phyloP scores from a whole-genome alignment of 2,888 invertebrate species.

The Halocaridina rubra region DNA sequence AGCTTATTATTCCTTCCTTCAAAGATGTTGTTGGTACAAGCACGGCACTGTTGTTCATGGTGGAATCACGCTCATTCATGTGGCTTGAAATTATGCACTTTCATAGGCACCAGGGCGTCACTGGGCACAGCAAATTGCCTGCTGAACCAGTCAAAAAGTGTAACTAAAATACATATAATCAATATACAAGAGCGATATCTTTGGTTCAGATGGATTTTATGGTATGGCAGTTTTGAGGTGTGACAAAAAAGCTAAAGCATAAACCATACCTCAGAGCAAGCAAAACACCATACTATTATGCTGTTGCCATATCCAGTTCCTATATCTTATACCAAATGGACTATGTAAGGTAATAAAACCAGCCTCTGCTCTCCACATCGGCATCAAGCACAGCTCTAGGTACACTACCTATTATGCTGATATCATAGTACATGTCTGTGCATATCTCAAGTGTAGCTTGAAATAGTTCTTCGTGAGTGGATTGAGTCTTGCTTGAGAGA shows the following conservation, averaged over 20 bases:
- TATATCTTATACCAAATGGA: neutral
- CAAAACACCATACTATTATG: neutral
- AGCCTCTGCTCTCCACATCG: neutral
- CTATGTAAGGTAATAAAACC: neutral
- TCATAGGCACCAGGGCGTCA: constrained; percentile 13
- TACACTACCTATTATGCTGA: neutral
- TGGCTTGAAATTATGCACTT: neutral
- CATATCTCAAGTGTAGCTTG: neutral
- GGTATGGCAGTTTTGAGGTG: constrained; percentile 20
- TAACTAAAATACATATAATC: constrained; percentile 7
- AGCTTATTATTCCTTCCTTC: neutral
- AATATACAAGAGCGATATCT: constrained; percentile 3
- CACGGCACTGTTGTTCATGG: neutral
- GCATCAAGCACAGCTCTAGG: neutral
- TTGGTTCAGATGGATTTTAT: constrained; percentile 13
- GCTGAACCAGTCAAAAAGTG: constrained; percentile 9
- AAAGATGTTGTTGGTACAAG: neutral
- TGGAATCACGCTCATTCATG: neutral
- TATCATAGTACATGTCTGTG: neutral
- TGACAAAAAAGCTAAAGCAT: neutral
- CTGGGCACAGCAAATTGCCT: neutral
- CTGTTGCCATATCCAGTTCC: neutral
- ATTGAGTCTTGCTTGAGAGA: neutral
- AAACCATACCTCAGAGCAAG: neutral
- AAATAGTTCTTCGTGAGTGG: neutral